Base-by-base conservation (phyloP, 2,797 vertebrate species). In the Lithobates pipiens region DNA sequence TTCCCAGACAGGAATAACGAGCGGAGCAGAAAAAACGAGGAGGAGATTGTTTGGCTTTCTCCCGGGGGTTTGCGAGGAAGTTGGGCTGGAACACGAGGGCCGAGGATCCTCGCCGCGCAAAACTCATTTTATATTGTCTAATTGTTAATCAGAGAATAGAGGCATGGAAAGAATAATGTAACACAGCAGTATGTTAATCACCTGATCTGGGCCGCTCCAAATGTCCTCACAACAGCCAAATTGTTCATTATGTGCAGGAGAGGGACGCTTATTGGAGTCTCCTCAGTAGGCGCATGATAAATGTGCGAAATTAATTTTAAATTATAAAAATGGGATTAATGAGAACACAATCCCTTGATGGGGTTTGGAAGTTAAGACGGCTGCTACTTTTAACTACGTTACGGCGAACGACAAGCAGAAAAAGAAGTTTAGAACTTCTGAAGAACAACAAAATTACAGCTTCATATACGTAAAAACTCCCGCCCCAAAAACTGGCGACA, bases 101-200 rank as follows among this genome's bases (percentile, higher is more conserved):
- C 46, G 15, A 85, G 73, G 87, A 76, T 85, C 75, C 88, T 29
- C 44, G 1, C 67, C 46, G 57, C 10, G 25, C 79, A 84, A 1
- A 78, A 89, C 0, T 77, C 85, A 85, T 88, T 44, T 89, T 77
- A n/a, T 85, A 88, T 67, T 61, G 85, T 83, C 18, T 83, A 89
- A 57, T 11, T 27, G 86, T 11, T 90, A 81, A 29, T 87, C 39
- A 83, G 83, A 39, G 82, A 86, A 57, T 0, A 89, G 85, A 88
- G 86, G 65, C 83, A 29, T 83, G 80, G 86, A 88, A 80, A 89
- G 80, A 77, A 77, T 23, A 82, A 83, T 89, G 88, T 10, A 89
- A 86, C 85, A 88, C 88, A 89, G 86, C 89, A 87, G 71, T 10
- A 68, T 36, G 77, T 86, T 91, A 89, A 89, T 88, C 90, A 89